A percentile compares a stretch with the other conserved stretches of the same genome.
Evolutionary conservation across 2,888 invertebrate species (phyloP).

Genomic region (Leptarthrus brevirostris): DNA sequence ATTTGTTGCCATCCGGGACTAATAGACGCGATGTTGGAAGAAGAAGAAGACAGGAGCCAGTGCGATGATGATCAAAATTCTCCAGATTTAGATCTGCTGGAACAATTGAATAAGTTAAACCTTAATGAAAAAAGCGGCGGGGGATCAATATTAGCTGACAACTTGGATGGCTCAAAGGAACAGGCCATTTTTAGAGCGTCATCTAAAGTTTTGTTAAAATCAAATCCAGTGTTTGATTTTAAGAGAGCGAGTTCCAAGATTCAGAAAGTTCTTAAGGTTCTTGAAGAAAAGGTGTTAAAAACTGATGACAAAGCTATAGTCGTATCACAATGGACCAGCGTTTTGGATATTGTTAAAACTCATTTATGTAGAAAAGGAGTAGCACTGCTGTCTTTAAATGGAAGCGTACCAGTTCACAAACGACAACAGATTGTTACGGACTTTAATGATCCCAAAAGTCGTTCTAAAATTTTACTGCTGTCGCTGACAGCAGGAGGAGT

Average conservation of each 20-base stretch:
- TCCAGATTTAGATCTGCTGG: conserved; percentile 72
- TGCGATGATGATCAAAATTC: conserved; percentile 64
- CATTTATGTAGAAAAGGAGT: conserved; percentile 64
- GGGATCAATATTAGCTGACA: too few relatives aligned
- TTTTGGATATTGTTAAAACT: conserved; percentile 77
- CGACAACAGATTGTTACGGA: conserved; percentile 76
- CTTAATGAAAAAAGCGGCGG: conserved; percentile 64
- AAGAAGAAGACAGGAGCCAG: conserved; percentile 60
- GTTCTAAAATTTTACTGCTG: too few relatives aligned
- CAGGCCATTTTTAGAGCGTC: conserved; percentile 71
- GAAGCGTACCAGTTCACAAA: conserved; percentile 77
- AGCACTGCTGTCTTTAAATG: conserved; percentile 77
- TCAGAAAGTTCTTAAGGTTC: too few relatives aligned
- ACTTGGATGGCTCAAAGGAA: conserved; percentile 64
- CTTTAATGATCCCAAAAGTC: conserved; percentile 76
- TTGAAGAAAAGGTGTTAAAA: conserved; percentile 69
- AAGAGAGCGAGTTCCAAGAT: conserved; percentile 68
- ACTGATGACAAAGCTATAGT: conserved; percentile 80
- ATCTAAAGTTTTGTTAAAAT: conserved; percentile 73
- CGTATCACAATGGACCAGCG: conserved; percentile 93
- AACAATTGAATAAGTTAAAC: conserved; percentile 74
- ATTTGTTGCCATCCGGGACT: conserved; percentile 90
- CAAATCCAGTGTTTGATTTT: conserved; percentile 78
- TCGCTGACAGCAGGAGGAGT: conserved; percentile 98
- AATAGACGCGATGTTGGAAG: conserved; percentile 74